Evolutionary conservation across 2,888 invertebrate species (phyloP).

Genomic region (Acrobasis suavella): DNA sequence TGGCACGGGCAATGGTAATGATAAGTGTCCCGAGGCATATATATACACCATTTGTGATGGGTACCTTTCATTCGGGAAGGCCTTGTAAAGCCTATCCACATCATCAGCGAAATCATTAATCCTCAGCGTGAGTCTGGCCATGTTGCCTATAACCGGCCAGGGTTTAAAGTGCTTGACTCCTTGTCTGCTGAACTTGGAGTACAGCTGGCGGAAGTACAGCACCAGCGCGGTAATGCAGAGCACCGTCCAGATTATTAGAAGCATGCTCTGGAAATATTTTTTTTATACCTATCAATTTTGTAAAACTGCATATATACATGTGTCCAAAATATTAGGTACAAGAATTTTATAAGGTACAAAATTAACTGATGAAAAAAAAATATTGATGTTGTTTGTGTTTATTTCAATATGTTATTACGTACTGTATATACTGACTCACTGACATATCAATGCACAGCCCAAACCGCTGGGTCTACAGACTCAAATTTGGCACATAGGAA

Average conservation of each 20-base stretch:
- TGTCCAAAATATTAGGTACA: too few species aligned
- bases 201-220: conserved; percentile 43
- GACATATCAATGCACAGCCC: too few species aligned
- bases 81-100: conserved; percentile 38
- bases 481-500: too few species aligned
- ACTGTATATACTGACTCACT: too few species aligned
- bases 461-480: too few species aligned
- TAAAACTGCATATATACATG: too few species aligned
- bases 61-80: conserved; percentile 56
- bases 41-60: not conserved
- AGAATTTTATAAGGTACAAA: too few species aligned
- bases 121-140: conserved; percentile 39
- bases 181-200: conserved; percentile 44
- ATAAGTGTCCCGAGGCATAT: too few species aligned
- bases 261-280: conserved; percentile 36
- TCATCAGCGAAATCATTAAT: conserved; percentile 39
- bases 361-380: too few species aligned
- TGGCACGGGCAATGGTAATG: too few species aligned
- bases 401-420: too few species aligned
- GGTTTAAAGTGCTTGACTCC: conserved; percentile 50
- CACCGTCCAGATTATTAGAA: conserved; percentile 46
- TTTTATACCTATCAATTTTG: not conserved
- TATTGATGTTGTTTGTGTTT: too few species aligned
- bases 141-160: conserved; percentile 53
- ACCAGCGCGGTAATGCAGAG: conserved; percentile 39